Percentiles rank a stretch among this genome's conserved stretches.
phyloP scores from a whole-genome alignment of 35 echinoderm and acorn worm genomes.

The Apostichopus japonicus region DNA sequence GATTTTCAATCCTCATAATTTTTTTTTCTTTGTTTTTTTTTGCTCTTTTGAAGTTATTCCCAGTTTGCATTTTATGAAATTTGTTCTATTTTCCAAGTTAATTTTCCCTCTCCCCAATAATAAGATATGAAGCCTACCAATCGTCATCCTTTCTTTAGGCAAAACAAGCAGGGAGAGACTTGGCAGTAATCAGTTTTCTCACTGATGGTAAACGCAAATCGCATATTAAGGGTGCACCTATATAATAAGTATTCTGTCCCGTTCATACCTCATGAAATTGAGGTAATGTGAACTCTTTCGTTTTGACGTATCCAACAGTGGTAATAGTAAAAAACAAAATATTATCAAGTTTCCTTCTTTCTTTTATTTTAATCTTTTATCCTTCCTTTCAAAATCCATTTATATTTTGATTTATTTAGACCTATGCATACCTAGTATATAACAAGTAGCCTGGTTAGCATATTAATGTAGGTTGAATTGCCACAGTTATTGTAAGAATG shows the following conservation, averaged over 20 bases:
- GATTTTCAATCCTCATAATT: neutral
- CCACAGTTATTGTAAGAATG: constrained; percentile 23
- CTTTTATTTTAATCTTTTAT: neutral
- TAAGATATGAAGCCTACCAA: neutral
- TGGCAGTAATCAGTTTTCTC: neutral
- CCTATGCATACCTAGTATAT: constrained; percentile 55
- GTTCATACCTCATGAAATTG: neutral
- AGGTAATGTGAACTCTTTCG: neutral
- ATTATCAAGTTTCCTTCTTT: neutral
- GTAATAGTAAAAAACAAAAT: neutral
- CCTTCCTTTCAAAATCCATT: constrained; percentile 27
- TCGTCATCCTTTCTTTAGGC: neutral
- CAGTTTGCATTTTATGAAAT: neutral
- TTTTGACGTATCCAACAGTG: neutral
- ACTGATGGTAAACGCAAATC: neutral
- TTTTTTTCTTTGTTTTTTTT: neutral
- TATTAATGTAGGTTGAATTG: constrained; percentile 28
- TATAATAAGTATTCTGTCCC: neutral
- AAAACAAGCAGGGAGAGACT: neutral
- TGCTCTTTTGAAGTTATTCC: neutral
- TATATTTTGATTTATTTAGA: constrained; percentile 36
- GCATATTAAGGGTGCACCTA: neutral
- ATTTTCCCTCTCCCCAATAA: neutral
- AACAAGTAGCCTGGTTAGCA: constrained; percentile 43
- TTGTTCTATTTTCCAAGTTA: neutral